Percentiles rank a stretch among this genome's conserved stretches.
These are phyloP conservation scores for Lithobates pipiens DNA, from an alignment of 2,797 vertebrate genomes.

Conservation along the genomic window DNA sequence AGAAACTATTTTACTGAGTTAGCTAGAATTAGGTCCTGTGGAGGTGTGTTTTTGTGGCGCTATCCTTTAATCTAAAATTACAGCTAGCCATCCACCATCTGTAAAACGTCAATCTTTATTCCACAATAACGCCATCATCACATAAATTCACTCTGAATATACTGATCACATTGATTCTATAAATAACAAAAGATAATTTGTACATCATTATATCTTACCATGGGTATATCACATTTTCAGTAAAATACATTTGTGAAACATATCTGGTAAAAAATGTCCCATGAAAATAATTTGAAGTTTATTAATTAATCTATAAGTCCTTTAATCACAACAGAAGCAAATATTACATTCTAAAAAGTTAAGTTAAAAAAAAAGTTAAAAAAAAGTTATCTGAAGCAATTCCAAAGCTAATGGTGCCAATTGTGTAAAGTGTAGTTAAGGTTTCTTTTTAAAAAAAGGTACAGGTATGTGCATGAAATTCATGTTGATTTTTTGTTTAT, in stretches of 20 bases:
- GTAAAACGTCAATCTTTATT: neutral
- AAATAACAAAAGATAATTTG: neutral
- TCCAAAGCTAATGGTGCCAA: neutral
- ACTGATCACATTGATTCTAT: neutral
- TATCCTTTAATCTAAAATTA: too few relatives aligned
- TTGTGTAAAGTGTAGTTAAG: neutral
- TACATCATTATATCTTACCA: neutral
- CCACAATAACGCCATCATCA: neutral
- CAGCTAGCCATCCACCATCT: neutral
- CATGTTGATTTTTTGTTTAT: slow-evolving; percentile 14
- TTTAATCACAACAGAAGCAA: neutral
- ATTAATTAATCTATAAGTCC: neutral
- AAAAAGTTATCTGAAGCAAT: neutral
- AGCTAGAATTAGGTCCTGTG: too few relatives aligned
- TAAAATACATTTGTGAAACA: neutral
- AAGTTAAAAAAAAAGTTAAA: too few relatives aligned
- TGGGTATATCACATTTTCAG: neutral
- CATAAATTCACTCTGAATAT: neutral
- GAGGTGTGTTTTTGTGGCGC: too few relatives aligned
- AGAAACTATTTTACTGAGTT: too few relatives aligned
- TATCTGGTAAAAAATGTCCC: neutral
- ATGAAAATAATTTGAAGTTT: neutral
- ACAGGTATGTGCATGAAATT: neutral
- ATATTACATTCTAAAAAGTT: neutral
- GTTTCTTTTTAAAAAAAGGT: neutral